Evolutionary conservation across 2,797 vertebrate species (phyloP).

Genomic region (Melanotaenia maccullochi): DNA sequence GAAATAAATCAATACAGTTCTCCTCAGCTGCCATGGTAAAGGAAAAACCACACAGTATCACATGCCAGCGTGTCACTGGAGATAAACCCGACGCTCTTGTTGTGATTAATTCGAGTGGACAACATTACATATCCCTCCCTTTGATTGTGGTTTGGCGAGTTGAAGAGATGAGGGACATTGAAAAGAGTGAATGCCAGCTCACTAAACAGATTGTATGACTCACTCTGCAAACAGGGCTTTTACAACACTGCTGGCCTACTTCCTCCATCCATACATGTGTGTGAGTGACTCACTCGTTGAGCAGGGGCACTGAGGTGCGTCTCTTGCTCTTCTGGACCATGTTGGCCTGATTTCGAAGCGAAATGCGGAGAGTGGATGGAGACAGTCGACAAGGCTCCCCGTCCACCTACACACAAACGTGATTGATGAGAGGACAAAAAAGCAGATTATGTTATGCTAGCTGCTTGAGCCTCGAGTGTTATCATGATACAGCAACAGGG

Average conservation of each 20-base stretch:
- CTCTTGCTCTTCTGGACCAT: constrained; percentile 99
- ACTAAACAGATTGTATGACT: constrained; percentile 77
- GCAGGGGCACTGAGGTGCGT: constrained; percentile 93
- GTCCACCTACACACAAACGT: constrained; percentile 86
- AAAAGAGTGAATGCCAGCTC: constrained; percentile 62
- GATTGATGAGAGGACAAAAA: neutral
- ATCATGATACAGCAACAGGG: neutral
- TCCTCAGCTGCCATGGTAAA: constrained; percentile 6
- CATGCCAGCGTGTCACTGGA: constrained; percentile 18
- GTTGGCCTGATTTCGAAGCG: constrained; percentile 96
- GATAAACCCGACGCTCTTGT: constrained; percentile 10
- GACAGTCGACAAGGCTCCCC: constrained; percentile 95
- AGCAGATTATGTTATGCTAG: neutral
- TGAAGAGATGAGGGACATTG: constrained; percentile 43
- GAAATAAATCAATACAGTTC: constrained; percentile 20
- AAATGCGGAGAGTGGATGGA: constrained; percentile 94
- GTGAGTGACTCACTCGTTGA: constrained; percentile 91
- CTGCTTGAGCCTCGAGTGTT: neutral
- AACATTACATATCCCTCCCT: constrained; percentile 10
- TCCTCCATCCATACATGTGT: constrained; percentile 40
- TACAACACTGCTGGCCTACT: constrained; percentile 78
- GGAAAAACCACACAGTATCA: constrained; percentile 15
- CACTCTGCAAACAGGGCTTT: constrained; percentile 86
- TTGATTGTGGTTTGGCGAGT: constrained; percentile 43
- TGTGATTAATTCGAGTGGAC: constrained; percentile 32